Percentiles rank a stretch among this genome's conserved stretches.
phyloP scores from a whole-genome alignment of 2,888 invertebrate genomes.

The Hyalella azteca region DNA sequence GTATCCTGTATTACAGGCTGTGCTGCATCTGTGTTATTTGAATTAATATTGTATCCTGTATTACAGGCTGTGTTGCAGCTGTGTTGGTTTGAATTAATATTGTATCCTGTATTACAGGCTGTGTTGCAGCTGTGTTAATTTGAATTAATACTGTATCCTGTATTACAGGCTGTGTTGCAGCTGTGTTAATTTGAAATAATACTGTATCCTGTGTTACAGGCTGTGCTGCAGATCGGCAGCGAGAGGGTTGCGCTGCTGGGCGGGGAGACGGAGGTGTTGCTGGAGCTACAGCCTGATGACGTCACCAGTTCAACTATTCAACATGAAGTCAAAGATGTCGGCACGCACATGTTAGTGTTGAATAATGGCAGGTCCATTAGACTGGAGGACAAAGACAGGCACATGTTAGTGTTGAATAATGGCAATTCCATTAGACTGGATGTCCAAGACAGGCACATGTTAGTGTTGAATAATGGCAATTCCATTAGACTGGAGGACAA shows the following conservation, averaged over 20 bases:
- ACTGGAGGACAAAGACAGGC: slow-evolving; percentile 99
- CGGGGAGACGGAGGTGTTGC: slow-evolving; percentile 69
- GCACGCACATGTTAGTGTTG: slow-evolving; percentile 87
- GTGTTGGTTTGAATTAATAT: too few relatives aligned
- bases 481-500: slow-evolving; percentile 99
- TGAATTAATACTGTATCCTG: too few relatives aligned
- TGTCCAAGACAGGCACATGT: slow-evolving; percentile 99
- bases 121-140: too few relatives aligned
- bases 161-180: neutral
- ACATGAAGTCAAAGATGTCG: slow-evolving; percentile 99
- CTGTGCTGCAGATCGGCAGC: slow-evolving; percentile 89
- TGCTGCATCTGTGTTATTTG: too few relatives aligned
- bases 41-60: too few relatives aligned
- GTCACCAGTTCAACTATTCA: slow-evolving; percentile 94
- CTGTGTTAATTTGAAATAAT: slow-evolving; percentile 14
- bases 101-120: too few relatives aligned
- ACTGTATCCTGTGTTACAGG: slow-evolving; percentile 66
- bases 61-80: too few relatives aligned
- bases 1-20: too few relatives aligned
- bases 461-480: too few relatives aligned
- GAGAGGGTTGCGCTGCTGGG: slow-evolving; percentile 83
- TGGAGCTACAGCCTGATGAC: slow-evolving; percentile 74
- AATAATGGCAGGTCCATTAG: too few relatives aligned
- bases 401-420: slow-evolving; percentile 82
- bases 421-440: slow-evolving; percentile 98